Base-by-base conservation (phyloP, 2,797 vertebrate genomes). In the Chloroceryle inda region DNA sequence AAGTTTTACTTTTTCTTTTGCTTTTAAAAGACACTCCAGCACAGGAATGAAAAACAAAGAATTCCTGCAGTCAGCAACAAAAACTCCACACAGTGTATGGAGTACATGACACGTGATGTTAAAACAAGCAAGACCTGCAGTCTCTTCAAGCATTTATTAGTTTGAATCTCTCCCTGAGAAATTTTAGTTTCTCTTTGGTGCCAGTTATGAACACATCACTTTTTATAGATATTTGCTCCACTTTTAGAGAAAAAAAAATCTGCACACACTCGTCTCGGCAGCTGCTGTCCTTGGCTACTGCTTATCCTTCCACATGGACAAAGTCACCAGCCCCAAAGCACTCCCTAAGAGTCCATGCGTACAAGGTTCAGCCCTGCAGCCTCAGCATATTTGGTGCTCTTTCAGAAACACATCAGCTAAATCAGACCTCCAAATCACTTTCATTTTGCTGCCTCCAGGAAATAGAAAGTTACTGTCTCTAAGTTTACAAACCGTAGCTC, bases 281-380 rank as follows among this genome's bases (percentile, higher is more conserved):
- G 61, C 72, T 85, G 58, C n/a, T 21, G 47, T 7, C 37, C 76
- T 6, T 52, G 37, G 67, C 44, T 2, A 1, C 13, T 22, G 55
- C 17, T 95, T 47, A 26, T 11, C 6, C 8, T 47, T 73, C 52
- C 0, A 0, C 16, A 11, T 0, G 16, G 64, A 26, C 50, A 20
- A 85, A 61, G 75, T 76, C 47, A 84, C 49, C 21, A 40, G 26
- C 29, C 44, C 23, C 64, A 74, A 1, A 3, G 1, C 27, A 14
- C 53, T 64, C 58, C 26, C 29, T 10, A 13, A 6, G 45, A 58
- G 23, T 16, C 24, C 10, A 16, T 0, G 12, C 0, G 1, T 15
- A 45, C 12, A 47, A 35, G 26, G 38, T 67, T 69, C 52, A 42
- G 52, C 53, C 40, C 10, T 1, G 59, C 55, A 3, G 5, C 26